These are phyloP conservation scores for Monomorium pharaonis DNA, from an alignment of 1,140 invertebrate genomes.

Conservation along the genomic window DNA sequence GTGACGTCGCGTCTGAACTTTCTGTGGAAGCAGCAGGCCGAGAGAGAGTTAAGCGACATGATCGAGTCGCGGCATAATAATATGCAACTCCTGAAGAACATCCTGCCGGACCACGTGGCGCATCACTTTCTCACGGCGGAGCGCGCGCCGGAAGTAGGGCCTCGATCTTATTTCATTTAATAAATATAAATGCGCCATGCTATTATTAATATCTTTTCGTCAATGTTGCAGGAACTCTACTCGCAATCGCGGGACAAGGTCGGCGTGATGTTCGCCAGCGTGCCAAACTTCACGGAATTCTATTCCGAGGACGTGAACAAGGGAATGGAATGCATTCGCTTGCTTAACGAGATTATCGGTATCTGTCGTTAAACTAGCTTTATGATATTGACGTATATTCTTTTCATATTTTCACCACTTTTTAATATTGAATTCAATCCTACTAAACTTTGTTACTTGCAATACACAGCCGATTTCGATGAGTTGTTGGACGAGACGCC, in stretches of 20 bases:
- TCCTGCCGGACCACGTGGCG: conserved; percentile 98
- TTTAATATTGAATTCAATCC: neutral
- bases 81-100: conserved; percentile 95
- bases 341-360: conserved; percentile 99
- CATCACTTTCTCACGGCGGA: conserved; percentile 95
- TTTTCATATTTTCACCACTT: neutral
- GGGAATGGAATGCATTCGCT: conserved; percentile 98
- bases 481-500: conserved; percentile 95
- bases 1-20: conserved; percentile 96
- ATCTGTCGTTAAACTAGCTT: conserved; percentile 41
- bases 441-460: neutral
- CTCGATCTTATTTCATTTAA: neutral
- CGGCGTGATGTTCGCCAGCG: conserved; percentile 98
- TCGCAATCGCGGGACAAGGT: conserved; percentile 97
- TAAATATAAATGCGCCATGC: neutral
- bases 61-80: conserved; percentile 94
- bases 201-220: neutral
- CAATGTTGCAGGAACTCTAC: conserved; percentile 95
- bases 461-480: conserved; percentile 93
- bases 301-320: conserved; percentile 99
- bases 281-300: conserved; percentile 99
- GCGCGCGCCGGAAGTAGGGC: conserved; percentile 89
- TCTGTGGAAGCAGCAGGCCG: conserved; percentile 97
- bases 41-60: conserved; percentile 96
- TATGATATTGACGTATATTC: neutral